Evolutionary conservation across 2,113 vertebrate genomes (phyloP).

Genomic region (Pangasianodon gigas): DNA sequence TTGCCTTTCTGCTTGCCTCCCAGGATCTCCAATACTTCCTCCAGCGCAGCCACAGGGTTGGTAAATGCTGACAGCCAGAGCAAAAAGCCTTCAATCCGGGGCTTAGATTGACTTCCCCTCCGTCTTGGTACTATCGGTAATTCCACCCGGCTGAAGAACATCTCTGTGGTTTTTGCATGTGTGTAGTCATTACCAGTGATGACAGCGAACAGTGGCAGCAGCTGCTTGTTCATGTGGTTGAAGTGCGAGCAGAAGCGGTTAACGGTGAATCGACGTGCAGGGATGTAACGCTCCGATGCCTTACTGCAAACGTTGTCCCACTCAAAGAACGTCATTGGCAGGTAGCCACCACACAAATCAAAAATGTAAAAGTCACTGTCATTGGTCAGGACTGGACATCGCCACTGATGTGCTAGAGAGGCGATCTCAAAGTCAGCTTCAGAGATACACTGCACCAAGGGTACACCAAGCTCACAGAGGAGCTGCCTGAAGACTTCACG

Average conservation of each 20-base stretch:
- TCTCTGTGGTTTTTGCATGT: slow-evolving; percentile 66
- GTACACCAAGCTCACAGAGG: slow-evolving; percentile 74
- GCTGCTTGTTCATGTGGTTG: slow-evolving; percentile 66
- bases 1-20: slow-evolving; percentile 56
- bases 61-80: slow-evolving; percentile 82
- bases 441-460: slow-evolving; percentile 83
- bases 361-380: slow-evolving; percentile 96
- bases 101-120: slow-evolving; percentile 61
- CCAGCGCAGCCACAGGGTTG: slow-evolving; percentile 71
- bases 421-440: slow-evolving; percentile 92
- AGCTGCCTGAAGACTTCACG: slow-evolving; percentile 83
- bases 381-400: slow-evolving; percentile 85
- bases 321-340: slow-evolving; percentile 82
- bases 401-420: slow-evolving; percentile 86
- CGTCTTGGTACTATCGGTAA: slow-evolving; percentile 44
- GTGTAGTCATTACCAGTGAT: slow-evolving; percentile 85
- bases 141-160: slow-evolving; percentile 66
- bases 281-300: slow-evolving; percentile 72
- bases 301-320: slow-evolving; percentile 76
- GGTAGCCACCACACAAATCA: slow-evolving; percentile 84
- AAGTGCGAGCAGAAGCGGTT: slow-evolving; percentile 78
- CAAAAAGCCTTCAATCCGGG: slow-evolving; percentile 78
- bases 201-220: slow-evolving; percentile 87
- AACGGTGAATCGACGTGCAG: slow-evolving; percentile 76
- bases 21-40: slow-evolving; percentile 64